Evolutionary conservation across 2,113 vertebrate genomes (phyloP), one percentile per base, ranked within the genome.

Genomic region (Mungos mungo): DNA sequence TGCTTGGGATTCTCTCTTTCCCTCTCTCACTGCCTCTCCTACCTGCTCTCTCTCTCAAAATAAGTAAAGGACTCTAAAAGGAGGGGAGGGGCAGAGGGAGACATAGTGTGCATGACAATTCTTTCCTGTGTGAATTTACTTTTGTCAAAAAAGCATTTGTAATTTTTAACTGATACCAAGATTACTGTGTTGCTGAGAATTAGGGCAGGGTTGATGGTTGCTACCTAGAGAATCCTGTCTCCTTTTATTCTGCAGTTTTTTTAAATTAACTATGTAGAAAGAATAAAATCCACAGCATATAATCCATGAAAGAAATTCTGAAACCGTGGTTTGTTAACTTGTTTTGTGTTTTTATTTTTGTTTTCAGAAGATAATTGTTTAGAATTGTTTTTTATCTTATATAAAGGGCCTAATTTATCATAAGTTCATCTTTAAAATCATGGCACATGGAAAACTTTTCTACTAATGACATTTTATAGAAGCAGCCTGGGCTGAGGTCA

Each of bases 131-230:
- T 90, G 54, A 72, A 83, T 63, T 33, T 19, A 35, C 18, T 60
- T 86, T 90, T 87, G 71, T 93, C 96, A 27, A 86, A 66, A 95
- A 69, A 77, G 57, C 45, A 77, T 60, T 88, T 84, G 35, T 69
- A 81, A 80, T 63, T 47, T 94, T 87, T 72, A 87, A 41, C 9
- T 94, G 41, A 77, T 57, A 87, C 81, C 16, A 38, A 88, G 31
- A 79, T 50, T 90, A 2, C 33, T 72, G 0, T 52, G 35, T 80
- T 93, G 65, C 38, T 83, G 41, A 90, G 33, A 41, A 80, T 57
- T 90, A 52, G 16, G 74, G 7, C 2, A 41, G 7, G 10, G 13
- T 65, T 90, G 13, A 52, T 35, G 3, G 76, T 77, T 93, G 16
- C 27, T 68, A 19, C 14, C 52, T 80, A 0, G 7, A 89, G 38